Conservation (phyloP, 2,888 invertebrate genomes). For the Sabellastarte sp. region DNA sequence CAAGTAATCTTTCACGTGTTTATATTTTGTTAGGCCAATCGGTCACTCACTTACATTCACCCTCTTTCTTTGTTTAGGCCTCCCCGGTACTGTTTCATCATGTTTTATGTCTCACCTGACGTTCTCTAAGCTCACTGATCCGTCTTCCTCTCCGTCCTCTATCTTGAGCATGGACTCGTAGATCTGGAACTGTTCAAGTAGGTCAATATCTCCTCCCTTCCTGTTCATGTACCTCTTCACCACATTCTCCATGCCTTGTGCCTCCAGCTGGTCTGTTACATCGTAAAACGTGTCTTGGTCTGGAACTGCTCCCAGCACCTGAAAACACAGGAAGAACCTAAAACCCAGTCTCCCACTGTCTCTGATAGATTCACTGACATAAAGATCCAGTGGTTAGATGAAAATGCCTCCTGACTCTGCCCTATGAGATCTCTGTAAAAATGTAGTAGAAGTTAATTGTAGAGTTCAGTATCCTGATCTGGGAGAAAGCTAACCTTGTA, state of each 20-base stretch:
- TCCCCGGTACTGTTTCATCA: no score
- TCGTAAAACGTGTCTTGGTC: slow-evolving; percentile 97
- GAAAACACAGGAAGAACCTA: background rate
- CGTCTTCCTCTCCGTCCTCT: slow-evolving; percentile 71
- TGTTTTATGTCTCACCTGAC: no score
- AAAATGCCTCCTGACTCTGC: no score
- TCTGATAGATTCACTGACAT: no score
- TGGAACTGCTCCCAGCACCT: slow-evolving; percentile 83
- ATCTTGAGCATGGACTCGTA: slow-evolving; percentile 90
- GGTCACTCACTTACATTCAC: background rate
- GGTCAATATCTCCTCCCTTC: slow-evolving; percentile 87
- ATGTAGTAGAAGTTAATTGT: no score
- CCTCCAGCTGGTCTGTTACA: slow-evolving; percentile 92
- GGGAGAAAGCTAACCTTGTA: no score
- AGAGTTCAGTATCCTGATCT: no score
- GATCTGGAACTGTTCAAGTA: slow-evolving; percentile 88
- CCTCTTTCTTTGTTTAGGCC: background rate
- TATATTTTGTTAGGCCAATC: background rate
- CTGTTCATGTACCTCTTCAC: slow-evolving; percentile 63
- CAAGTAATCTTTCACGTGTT: no score
- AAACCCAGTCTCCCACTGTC: no score
- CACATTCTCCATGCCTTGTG: slow-evolving; percentile 66
- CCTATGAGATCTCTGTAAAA: no score
- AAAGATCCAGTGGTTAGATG: no score
- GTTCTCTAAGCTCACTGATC: slow-evolving; percentile 37